These are phyloP conservation scores for Lepus oiostolus DNA, from an alignment of 2,797 vertebrate genomes.

Conservation along the genomic window DNA sequence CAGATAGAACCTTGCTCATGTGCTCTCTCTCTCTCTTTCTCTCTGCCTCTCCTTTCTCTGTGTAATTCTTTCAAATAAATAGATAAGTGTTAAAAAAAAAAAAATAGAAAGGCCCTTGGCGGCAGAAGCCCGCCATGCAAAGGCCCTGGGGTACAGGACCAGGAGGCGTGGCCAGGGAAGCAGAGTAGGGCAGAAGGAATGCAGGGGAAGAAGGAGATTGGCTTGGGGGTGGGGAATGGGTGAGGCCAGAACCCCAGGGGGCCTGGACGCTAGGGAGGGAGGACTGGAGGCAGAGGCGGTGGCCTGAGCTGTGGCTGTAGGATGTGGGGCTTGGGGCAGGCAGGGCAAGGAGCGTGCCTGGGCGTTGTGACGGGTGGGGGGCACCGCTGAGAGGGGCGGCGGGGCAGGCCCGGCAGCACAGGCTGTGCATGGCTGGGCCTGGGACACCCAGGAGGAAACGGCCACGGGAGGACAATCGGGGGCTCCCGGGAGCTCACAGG, in stretches of 20 bases:
- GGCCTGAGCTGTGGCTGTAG: not conserved
- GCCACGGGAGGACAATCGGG: not conserved
- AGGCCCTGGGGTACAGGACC: constrained; percentile 17
- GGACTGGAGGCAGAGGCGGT: not conserved
- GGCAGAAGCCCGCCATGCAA: not conserved
- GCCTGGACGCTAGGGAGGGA: not conserved
- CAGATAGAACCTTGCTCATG: too few species aligned
- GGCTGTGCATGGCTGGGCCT: too few species aligned
- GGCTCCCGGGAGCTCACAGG: not conserved
- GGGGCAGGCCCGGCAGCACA: too few species aligned
- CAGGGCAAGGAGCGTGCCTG: not conserved
- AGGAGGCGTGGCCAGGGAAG: not conserved
- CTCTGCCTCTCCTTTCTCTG: too few species aligned
- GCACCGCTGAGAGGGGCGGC: too few species aligned
- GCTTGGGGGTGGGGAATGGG: not conserved
- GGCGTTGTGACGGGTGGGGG: not conserved
- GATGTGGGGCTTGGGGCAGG: not conserved
- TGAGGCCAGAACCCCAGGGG: not conserved
- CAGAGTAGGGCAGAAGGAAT: not conserved
- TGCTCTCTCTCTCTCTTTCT: too few species aligned
- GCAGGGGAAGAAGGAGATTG: not conserved
- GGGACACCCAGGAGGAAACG: not conserved
- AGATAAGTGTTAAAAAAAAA: too few species aligned
- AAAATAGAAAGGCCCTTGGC: too few species aligned
- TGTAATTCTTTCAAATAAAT: too few species aligned